A percentile compares a stretch with the other conserved stretches of the same genome.
Evolutionary conservation across 2,113 vertebrate genomes (phyloP).

Genomic region (Corythornis vintsioides): DNA sequence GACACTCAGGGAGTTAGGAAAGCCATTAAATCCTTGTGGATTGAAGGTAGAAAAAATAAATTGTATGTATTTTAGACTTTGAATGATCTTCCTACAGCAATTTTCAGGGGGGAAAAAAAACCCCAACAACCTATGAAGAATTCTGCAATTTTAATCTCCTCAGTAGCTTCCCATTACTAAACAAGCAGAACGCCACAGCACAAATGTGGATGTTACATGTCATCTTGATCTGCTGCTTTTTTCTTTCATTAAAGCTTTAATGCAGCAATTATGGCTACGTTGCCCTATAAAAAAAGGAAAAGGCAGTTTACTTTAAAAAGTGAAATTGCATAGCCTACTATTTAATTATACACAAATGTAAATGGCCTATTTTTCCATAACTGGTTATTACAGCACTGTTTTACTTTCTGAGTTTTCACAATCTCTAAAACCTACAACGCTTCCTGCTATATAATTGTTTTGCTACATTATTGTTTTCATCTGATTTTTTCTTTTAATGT

Average conservation of each 20-base stretch:
- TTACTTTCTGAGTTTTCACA: conserved; percentile 88
- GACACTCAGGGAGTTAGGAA: conserved; percentile 55
- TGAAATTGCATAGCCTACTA: conserved; percentile 88
- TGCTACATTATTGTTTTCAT: conserved; percentile 86
- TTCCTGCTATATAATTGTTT: conserved; percentile 89
- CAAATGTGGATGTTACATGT: conserved; percentile 78
- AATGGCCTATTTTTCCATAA: conserved; percentile 88
- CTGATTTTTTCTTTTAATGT: conserved; percentile 89
- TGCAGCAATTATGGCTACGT: conserved; percentile 83
- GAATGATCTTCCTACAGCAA: conserved; percentile 77
- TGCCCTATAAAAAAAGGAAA: conserved; percentile 84
- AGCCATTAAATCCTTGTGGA: conserved; percentile 75
- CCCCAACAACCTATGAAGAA: conserved; percentile 61
- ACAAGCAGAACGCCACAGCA: conserved; percentile 73
- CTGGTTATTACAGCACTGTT: conserved; percentile 90
- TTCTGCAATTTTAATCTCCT: conserved; percentile 82
- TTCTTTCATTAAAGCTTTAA: conserved; percentile 88
- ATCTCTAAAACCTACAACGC: conserved; percentile 85
- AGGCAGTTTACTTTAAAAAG: conserved; percentile 88
- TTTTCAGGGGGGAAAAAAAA: conserved; percentile 62
- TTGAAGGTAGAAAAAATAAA: conserved; percentile 77
- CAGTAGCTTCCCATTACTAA: conserved; percentile 83
- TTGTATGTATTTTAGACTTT: conserved; percentile 76
- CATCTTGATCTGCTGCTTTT: conserved; percentile 83
- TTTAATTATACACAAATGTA: conserved; percentile 89